Percentiles rank a stretch among this genome's conserved stretches.
phyloP scores from a whole-genome alignment of 2,797 vertebrate genomes.

The Crax fasciolata region DNA sequence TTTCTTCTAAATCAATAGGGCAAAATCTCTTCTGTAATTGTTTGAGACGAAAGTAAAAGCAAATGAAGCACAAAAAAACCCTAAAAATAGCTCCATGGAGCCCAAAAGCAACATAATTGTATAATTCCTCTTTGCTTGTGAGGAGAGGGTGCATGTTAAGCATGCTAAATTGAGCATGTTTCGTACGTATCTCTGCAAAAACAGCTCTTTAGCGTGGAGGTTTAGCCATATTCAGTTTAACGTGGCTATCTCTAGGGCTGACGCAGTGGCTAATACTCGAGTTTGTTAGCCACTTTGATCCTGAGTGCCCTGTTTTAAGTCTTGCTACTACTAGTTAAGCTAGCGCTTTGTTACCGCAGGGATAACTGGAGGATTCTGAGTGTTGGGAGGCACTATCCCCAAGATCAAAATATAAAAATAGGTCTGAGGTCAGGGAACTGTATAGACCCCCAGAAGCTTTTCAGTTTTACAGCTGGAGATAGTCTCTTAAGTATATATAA shows the following conservation, averaged over 20 bases:
- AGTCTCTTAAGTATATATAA: slow-evolving; percentile 87
- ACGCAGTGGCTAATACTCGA: slow-evolving; percentile 78
- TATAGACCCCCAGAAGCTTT: slow-evolving; percentile 84
- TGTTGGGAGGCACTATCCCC: slow-evolving; percentile 82
- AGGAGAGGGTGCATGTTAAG: slow-evolving; percentile 1
- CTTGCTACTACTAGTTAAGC: slow-evolving; percentile 82
- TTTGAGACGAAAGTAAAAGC: slow-evolving; percentile 43
- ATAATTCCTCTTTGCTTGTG: slow-evolving; percentile 23
- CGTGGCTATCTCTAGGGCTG: slow-evolving; percentile 71
- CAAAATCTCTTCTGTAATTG: slow-evolving; percentile 61
- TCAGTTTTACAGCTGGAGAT: slow-evolving; percentile 85
- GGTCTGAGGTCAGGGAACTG: slow-evolving; percentile 86
- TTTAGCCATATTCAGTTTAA: slow-evolving; percentile 69
- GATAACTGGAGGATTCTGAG: slow-evolving; percentile 83
- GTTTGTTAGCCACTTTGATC: slow-evolving; percentile 85
- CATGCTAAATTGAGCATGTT: slow-evolving; percentile 59
- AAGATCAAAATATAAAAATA: slow-evolving; percentile 88
- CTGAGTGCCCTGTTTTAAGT: slow-evolving; percentile 83
- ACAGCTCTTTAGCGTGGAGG: slow-evolving; percentile 62
- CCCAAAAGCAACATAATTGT: slow-evolving; percentile 36
- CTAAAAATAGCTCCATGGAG: slow-evolving; percentile 5
- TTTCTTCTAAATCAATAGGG: slow-evolving; percentile 57
- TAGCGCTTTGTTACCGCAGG: slow-evolving; percentile 81
- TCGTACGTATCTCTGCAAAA: not conserved
- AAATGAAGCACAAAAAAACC: slow-evolving; percentile 34